Percentiles rank a stretch among this genome's conserved stretches.
These are phyloP conservation scores for Catocala fraxini DNA, from an alignment of 2,888 invertebrate genomes.

Conservation along the genomic window DNA sequence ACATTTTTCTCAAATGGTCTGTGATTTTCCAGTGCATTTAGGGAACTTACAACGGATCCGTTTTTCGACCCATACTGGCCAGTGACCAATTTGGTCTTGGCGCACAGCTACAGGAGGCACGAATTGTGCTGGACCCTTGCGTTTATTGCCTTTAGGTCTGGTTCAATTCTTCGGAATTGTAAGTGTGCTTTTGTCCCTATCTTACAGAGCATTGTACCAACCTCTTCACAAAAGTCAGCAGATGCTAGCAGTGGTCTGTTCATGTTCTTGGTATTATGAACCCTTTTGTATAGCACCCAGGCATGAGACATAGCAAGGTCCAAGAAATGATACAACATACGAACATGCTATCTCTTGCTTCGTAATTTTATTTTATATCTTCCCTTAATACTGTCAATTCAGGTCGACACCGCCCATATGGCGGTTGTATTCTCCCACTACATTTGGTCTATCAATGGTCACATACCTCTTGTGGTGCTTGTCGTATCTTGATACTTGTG, in stretches of 20 bases:
- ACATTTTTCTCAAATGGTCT: no score
- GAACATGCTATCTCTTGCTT: constrained; percentile 7
- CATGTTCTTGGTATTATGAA: constrained; percentile 19
- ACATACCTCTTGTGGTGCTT: constrained; percentile 39
- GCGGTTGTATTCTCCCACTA: constrained; percentile 19
- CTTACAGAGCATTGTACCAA: no score
- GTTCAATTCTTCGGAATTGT: no score
- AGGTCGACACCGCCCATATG: constrained; percentile 19
- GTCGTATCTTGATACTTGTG: constrained; percentile 44
- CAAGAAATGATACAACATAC: constrained; percentile 23
- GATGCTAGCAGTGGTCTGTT: constrained; percentile 11
- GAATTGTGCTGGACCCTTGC: no score
- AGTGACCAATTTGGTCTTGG: no score
- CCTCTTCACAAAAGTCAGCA: constrained; percentile 28
- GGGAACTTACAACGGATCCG: no score
- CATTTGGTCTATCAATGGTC: constrained; percentile 43
- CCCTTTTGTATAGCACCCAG: constrained; percentile 46
- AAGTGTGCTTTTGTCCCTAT: no score
- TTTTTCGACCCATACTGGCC: no score
- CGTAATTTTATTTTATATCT: constrained; percentile 32
- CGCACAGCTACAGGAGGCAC: no score
- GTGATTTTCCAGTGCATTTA: no score
- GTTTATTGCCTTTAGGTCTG: no score
- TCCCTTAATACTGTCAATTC: constrained; percentile 38
- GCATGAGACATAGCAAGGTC: constrained; percentile 54